phyloP scores from a whole-genome alignment of 2,113 vertebrate genomes.

The Riparia riparia region DNA sequence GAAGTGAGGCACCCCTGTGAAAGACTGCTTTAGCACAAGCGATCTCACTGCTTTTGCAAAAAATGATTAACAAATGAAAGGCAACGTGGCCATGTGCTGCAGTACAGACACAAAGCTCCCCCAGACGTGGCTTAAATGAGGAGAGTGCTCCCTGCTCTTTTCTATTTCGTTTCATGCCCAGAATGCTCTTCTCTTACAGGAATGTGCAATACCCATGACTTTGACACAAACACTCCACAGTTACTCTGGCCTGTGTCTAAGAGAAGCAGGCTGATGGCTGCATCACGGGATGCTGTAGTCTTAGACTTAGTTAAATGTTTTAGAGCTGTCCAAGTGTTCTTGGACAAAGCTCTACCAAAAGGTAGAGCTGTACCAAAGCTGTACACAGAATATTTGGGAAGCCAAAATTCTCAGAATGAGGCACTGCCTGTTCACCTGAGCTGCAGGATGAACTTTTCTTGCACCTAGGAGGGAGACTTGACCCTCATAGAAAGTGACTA shows the following conservation, averaged over 20 bases:
- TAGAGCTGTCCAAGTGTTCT: not conserved
- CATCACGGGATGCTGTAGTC: not conserved
- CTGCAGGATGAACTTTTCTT: not conserved
- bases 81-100: accelerated
- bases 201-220: accelerated
- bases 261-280: not conserved
- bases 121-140: not conserved
- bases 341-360: not conserved
- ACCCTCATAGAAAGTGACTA: conserved; percentile 64
- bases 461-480: conserved; percentile 23
- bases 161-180: not conserved
- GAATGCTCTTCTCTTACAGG: not conserved
- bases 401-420: not conserved
- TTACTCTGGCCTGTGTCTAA: not conserved
- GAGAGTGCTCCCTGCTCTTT: not conserved
- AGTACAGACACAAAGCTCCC: not conserved
- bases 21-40: not conserved
- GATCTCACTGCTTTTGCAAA: not conserved
- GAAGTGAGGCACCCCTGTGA: not conserved
- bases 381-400: not conserved
- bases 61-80: no score
- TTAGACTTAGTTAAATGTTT: not conserved
- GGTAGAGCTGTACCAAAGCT: not conserved
- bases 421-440: not conserved
- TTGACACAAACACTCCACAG: not conserved